Evolutionary conservation across 2,888 invertebrate species (phyloP).

Genomic region (Tribolium freemani): DNA sequence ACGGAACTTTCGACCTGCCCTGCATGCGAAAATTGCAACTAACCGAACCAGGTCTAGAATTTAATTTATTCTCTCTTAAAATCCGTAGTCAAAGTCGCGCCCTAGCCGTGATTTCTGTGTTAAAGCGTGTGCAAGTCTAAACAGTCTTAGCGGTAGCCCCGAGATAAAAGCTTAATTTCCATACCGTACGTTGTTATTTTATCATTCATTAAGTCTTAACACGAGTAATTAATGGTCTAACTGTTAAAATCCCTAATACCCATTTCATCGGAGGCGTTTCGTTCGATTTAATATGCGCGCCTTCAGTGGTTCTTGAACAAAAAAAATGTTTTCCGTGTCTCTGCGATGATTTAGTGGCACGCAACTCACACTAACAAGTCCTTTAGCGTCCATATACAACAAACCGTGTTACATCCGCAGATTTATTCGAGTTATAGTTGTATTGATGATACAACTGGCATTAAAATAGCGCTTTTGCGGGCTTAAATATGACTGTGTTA

Average conservation of each 20-base stretch:
- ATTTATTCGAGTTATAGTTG: slow-evolving; percentile 11
- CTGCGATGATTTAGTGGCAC: slow-evolving; percentile 28
- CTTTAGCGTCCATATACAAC: slow-evolving; percentile 4
- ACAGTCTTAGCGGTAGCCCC: slow-evolving; percentile 6
- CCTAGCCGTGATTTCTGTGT: not conserved
- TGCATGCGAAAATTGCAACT: too few relatives aligned
- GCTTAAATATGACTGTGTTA: slow-evolving; percentile 13
- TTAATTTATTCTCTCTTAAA: not conserved
- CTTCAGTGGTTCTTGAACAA: slow-evolving; percentile 7
- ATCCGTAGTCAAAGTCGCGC: not conserved
- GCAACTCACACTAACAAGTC: slow-evolving; percentile 29
- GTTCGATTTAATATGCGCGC: slow-evolving; percentile 24
- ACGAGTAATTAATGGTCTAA: slow-evolving; percentile 21
- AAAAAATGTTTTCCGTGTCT: slow-evolving; percentile 28
- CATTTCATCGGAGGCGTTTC: slow-evolving; percentile 23
- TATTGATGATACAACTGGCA: slow-evolving; percentile 17
- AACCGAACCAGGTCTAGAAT: too few relatives aligned
- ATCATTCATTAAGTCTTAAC: slow-evolving; percentile 20
- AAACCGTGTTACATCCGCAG: slow-evolving; percentile 26
- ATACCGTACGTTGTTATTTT: slow-evolving; percentile 15
- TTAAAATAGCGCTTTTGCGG: slow-evolving; percentile 29
- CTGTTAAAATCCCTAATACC: slow-evolving; percentile 22
- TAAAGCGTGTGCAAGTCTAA: not conserved
- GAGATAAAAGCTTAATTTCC: slow-evolving; percentile 26
- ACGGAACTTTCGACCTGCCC: too few relatives aligned